A percentile compares a stretch with the other conserved stretches of the same genome.
Evolutionary conservation across 2,888 invertebrate genomes (phyloP).

Genomic region (Tinea trinotella): DNA sequence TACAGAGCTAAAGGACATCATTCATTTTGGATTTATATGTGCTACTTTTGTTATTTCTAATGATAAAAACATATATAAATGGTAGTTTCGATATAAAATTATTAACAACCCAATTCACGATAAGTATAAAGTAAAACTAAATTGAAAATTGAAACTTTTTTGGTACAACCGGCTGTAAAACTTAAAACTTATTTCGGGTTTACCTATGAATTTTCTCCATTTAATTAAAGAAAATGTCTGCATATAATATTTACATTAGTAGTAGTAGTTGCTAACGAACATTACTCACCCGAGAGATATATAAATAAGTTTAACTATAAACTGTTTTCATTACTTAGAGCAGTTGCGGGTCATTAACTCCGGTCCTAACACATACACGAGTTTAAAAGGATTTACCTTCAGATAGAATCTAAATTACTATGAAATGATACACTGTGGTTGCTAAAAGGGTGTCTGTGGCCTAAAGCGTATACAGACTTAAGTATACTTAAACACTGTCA

Average conservation of each 20-base stretch:
- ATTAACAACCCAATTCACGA: no score
- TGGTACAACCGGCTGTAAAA: no score
- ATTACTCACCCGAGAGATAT: neutral
- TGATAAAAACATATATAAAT: no score
- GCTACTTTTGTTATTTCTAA: no score
- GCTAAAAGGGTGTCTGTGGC: slow-evolving; percentile 65
- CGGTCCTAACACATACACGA: neutral
- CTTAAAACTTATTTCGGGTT: no score
- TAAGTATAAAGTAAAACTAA: no score
- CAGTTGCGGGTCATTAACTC: slow-evolving; percentile 8
- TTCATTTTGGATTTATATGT: no score
- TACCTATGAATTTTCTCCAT: no score
- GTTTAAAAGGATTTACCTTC: slow-evolving; percentile 27
- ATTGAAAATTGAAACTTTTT: no score
- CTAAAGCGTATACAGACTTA: slow-evolving; percentile 34
- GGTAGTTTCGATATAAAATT: no score
- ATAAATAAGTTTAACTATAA: neutral
- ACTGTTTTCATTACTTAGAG: slow-evolving; percentile 6
- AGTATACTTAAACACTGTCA: slow-evolving; percentile 21
- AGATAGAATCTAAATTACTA: slow-evolving; percentile 65
- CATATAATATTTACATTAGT: neutral
- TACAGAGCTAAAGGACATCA: no score
- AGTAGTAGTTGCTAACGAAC: neutral
- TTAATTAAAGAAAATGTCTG: no score
- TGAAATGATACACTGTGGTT: slow-evolving; percentile 57